phyloP scores from a whole-genome alignment of 2,113 vertebrate species.

The Clarias macrocephalus region DNA sequence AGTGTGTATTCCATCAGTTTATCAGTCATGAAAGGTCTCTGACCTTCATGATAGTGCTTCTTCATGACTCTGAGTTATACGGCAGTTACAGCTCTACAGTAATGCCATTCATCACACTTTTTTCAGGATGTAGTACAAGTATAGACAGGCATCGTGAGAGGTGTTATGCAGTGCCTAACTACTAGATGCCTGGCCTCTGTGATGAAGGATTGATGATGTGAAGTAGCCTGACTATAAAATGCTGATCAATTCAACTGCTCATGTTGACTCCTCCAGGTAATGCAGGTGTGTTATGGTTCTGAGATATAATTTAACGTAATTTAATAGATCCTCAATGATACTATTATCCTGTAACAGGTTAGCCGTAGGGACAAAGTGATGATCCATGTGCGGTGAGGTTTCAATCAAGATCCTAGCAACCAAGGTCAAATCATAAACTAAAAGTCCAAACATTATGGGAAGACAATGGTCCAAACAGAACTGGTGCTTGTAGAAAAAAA shows the following conservation, averaged over 20 bases:
- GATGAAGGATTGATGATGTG: not conserved
- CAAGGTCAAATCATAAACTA: not conserved
- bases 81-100: constrained; percentile 6
- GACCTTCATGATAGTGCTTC: constrained; percentile 2
- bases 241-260: constrained; percentile 11
- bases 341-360: not conserved
- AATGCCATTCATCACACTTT: constrained; percentile 9
- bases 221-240: not conserved
- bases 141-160: constrained; percentile 1
- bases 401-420: not conserved
- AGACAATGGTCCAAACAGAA: not conserved
- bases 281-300: not conserved
- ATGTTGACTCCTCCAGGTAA: not conserved
- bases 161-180: not conserved
- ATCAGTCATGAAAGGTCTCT: not conserved
- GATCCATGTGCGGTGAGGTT: not conserved
- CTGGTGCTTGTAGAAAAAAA: not conserved
- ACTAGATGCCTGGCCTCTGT: not conserved
- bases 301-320: constrained; percentile 4
- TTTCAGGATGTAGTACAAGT: constrained; percentile 19
- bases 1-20: not conserved
- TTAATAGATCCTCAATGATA: not conserved
- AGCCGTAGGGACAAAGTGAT: not conserved
- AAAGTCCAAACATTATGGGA: not conserved
- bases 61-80: constrained; percentile 1